phyloP scores from a whole-genome alignment of 1,140 invertebrate species.

The Ladona fulva region DNA sequence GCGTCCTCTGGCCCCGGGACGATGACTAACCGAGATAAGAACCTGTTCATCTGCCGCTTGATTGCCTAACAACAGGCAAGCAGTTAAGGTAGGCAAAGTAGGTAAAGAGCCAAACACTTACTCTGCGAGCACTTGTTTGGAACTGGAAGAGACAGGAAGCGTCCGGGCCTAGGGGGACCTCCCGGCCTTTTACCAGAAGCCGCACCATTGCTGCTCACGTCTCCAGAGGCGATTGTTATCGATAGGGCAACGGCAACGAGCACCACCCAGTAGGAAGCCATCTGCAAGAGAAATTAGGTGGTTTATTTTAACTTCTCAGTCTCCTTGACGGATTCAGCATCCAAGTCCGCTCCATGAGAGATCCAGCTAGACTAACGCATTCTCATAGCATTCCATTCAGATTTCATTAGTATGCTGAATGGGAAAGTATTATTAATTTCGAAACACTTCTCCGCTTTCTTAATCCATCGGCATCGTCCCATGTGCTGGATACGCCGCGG shows the following conservation, averaged over 20 bases:
- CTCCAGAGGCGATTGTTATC: background rate
- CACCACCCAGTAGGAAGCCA: background rate
- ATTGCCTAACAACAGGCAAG: background rate
- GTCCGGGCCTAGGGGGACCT: conserved; percentile 39
- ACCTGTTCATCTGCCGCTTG: background rate
- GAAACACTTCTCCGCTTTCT: too few relatives aligned
- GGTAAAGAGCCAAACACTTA: conserved; percentile 42
- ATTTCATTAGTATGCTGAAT: too few relatives aligned
- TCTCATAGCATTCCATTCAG: too few relatives aligned
- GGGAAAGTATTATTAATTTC: too few relatives aligned
- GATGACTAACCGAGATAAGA: background rate
- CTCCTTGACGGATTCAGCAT: too few relatives aligned
- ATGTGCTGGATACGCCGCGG: too few relatives aligned
- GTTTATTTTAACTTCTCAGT: too few relatives aligned
- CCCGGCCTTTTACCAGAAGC: conserved; percentile 2
- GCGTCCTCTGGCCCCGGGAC: too few relatives aligned
- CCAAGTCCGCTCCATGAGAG: too few relatives aligned
- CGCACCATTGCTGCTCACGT: background rate
- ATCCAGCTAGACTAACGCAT: too few relatives aligned
- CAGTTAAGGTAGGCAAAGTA: background rate
- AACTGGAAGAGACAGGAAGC: conserved; percentile 68
- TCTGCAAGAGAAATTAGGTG: background rate
- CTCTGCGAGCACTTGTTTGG: conserved; percentile 70
- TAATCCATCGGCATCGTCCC: too few relatives aligned
- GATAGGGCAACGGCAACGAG: background rate